Conservation (phyloP, 2,797 vertebrate species). For the Avahi laniger region DNA sequence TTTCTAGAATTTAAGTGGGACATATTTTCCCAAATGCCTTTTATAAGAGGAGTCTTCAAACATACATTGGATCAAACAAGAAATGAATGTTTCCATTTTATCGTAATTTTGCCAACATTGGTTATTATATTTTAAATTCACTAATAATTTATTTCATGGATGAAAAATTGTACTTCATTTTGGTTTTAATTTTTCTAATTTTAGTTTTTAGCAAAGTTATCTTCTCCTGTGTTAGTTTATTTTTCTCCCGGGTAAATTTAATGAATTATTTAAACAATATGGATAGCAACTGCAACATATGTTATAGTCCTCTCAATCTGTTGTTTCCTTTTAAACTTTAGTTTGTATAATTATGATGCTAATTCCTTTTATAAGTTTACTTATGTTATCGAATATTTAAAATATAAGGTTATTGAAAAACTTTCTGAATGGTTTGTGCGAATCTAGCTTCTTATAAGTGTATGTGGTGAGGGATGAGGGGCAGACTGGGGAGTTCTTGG, state of each 20-base stretch:
- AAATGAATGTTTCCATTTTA: not conserved
- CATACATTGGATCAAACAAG: not conserved
- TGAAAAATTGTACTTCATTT: not conserved
- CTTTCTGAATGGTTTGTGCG: not conserved
- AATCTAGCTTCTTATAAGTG: not conserved
- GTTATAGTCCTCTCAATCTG: not conserved
- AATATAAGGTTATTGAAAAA: not conserved
- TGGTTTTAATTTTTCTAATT: conserved; percentile 2
- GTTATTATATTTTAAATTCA: not conserved
- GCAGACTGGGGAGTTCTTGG: not conserved
- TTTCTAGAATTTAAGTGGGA: not conserved
- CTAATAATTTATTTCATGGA: not conserved
- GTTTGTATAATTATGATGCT: not conserved
- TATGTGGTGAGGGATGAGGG: not conserved
- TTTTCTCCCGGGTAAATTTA: not conserved
- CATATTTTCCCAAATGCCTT: not conserved
- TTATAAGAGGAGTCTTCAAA: not conserved
- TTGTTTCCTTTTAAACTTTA: not conserved
- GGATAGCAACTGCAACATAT: not conserved
- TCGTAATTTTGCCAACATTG: not conserved
- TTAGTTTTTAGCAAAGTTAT: not conserved
- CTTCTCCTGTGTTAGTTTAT: not conserved
- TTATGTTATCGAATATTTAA: not conserved
- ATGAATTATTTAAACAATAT: not conserved
- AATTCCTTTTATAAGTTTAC: not conserved